Evolutionary conservation across 2,888 invertebrate genomes (phyloP).

Genomic region (Tipula confusa): DNA sequence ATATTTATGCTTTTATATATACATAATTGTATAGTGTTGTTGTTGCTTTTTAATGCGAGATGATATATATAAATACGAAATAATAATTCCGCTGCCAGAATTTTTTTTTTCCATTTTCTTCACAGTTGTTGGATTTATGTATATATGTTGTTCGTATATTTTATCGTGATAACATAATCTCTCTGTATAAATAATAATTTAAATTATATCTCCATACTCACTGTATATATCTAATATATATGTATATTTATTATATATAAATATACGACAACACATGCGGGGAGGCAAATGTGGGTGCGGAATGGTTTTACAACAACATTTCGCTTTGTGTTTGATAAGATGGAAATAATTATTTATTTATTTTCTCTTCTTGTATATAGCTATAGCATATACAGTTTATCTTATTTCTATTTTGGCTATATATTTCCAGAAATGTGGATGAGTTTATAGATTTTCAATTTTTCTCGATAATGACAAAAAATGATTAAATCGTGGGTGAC

Average conservation of each 20-base stretch:
- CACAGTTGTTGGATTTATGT: too few species aligned
- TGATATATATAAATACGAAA: slow-evolving; percentile 8
- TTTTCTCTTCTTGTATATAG: neutral
- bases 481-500: neutral
- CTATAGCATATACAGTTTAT: neutral
- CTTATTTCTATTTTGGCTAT: neutral
- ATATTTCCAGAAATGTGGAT: too few species aligned
- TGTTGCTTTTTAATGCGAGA: neutral
- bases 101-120: neutral
- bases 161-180: neutral
- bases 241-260: neutral
- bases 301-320: neutral
- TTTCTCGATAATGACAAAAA: neutral
- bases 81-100: neutral
- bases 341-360: slow-evolving; percentile 9
- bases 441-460: neutral
- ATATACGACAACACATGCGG: too few species aligned
- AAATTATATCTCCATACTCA: neutral
- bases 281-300: neutral
- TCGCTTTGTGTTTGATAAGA: neutral
- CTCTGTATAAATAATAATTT: neutral
- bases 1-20: neutral
- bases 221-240: neutral
- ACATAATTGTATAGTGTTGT: neutral
- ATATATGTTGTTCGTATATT: too few species aligned